Percentiles rank a stretch among this genome's conserved stretches.
Evolutionary conservation across 2,113 vertebrate genomes (phyloP).

Genomic region (Himantopus leucocephalus): DNA sequence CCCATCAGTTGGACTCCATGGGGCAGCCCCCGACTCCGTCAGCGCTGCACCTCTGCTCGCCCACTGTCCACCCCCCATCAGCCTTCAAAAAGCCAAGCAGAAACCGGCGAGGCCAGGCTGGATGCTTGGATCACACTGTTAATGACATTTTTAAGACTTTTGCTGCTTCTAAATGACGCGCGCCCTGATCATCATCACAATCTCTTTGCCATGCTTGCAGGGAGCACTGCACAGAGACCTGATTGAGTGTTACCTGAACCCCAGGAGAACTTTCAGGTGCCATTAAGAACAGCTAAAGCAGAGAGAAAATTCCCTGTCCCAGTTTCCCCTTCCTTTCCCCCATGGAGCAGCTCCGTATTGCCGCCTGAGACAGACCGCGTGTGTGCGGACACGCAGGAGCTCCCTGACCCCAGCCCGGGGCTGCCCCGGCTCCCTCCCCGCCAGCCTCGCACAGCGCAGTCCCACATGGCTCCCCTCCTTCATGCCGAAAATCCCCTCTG

Average conservation of each 20-base stretch:
- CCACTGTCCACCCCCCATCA: rapidly evolving
- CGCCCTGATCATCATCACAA: rapidly evolving
- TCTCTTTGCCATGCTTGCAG: neutral
- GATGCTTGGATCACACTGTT: rapidly evolving
- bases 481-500: neutral
- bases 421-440: neutral
- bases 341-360: rapidly evolving
- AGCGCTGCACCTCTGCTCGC: neutral
- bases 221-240: neutral
- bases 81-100: neutral
- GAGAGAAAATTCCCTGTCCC: neutral
- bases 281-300: neutral
- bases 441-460: rapidly evolving
- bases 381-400: rapidly evolving
- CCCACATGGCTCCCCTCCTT: neutral
- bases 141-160: neutral
- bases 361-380: neutral
- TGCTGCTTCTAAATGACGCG: rapidly evolving
- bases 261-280: neutral
- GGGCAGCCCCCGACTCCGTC: neutral
- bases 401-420: rapidly evolving
- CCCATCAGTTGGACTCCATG: neutral
- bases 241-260: rapidly evolving
- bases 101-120: neutral
- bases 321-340: no score